phyloP scores from a whole-genome alignment of 2,797 vertebrate species.

The Rhadinocentrus ornatus region DNA sequence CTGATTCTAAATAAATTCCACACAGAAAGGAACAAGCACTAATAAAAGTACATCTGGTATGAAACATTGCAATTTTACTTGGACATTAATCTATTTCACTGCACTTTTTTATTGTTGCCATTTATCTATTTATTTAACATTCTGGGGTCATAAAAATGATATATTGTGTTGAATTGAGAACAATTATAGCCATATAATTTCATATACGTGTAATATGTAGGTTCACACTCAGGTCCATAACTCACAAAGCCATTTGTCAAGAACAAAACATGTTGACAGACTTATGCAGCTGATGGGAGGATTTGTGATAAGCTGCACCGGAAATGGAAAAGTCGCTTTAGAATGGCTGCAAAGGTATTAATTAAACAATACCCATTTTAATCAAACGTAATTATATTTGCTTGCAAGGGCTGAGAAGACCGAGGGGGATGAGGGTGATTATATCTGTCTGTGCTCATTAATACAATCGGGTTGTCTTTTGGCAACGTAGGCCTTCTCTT shows the following conservation, averaged over 20 bases:
- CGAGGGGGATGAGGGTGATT: conserved; percentile 66
- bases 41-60: background rate
- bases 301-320: conserved; percentile 56
- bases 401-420: conserved; percentile 67
- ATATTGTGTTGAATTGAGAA: too few species aligned
- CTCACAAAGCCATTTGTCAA: conserved; percentile 42
- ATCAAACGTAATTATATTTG: conserved; percentile 90
- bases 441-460: conserved; percentile 69
- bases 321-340: conserved; percentile 72
- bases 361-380: conserved; percentile 89
- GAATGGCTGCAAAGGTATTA: conserved; percentile 76
- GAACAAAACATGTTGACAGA: conserved; percentile 50
- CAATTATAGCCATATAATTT: too few species aligned
- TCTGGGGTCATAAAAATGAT: background rate
- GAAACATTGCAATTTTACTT: background rate
- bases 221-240: conserved; percentile 23
- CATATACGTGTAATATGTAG: conserved; percentile 3
- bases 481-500: conserved; percentile 23
- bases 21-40: background rate
- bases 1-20: background rate
- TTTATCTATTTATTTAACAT: background rate
- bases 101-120: background rate
- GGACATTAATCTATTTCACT: background rate
- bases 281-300: conserved; percentile 49
- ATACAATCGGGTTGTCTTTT: conserved; percentile 52